phyloP scores from a whole-genome alignment of 2,113 vertebrate species.

The Pampusana beccarii region DNA sequence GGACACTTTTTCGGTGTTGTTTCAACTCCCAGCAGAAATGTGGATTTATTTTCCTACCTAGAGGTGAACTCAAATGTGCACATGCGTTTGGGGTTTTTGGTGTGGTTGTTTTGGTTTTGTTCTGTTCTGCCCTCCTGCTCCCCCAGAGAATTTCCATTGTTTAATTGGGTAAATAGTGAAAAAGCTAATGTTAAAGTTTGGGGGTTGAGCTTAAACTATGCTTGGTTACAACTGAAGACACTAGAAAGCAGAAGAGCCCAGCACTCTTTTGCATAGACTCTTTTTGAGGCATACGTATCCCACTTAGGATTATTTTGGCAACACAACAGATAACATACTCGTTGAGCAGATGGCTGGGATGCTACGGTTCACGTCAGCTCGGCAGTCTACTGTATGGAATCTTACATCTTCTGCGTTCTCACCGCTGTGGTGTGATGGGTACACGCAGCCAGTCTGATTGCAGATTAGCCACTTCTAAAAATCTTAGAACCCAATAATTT shows the following conservation, averaged over 20 bases:
- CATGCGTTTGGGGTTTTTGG: fast-evolving
- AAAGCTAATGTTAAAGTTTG: background rate
- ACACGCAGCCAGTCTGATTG: background rate
- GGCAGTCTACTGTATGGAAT: background rate
- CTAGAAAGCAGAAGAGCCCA: background rate
- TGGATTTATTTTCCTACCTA: background rate
- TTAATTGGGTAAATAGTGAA: background rate
- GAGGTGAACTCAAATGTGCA: background rate
- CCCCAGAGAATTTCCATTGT: background rate
- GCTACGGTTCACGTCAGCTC: background rate
- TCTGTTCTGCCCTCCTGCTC: too few relatives aligned
- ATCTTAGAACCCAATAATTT: background rate
- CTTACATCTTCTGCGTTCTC: background rate
- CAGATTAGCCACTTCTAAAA: background rate
- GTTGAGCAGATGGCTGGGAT: background rate
- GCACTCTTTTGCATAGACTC: background rate
- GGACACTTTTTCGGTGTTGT: background rate
- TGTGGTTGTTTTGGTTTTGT: background rate
- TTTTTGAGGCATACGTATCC: background rate
- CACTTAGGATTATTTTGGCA: background rate
- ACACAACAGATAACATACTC: background rate
- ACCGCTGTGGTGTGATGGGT: fast-evolving
- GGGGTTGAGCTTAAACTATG: background rate
- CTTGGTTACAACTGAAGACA: background rate
- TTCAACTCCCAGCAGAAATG: background rate